Evolutionary conservation across 2,888 invertebrate species (phyloP).

Genomic region (Phaonia tiefii): DNA sequence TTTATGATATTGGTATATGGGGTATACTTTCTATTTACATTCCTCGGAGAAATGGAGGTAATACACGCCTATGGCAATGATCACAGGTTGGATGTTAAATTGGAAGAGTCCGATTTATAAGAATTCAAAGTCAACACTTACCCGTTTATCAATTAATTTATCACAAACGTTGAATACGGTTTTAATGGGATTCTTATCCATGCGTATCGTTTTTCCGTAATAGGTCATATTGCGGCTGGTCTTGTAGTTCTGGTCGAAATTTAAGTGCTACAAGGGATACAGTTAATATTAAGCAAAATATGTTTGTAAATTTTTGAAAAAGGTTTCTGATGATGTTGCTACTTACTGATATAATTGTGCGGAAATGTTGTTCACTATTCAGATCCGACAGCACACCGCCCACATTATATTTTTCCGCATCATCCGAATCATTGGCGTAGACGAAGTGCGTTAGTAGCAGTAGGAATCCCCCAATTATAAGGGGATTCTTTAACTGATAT

Average conservation of each 20-base stretch:
- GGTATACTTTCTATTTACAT: conserved; percentile 47
- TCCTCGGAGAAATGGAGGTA: conserved; percentile 61
- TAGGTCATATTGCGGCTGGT: conserved; percentile 92
- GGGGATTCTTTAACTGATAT: background rate
- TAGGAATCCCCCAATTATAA: conserved; percentile 4
- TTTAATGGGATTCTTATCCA: conserved; percentile 97
- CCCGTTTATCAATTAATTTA: conserved; percentile 91
- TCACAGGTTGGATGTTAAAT: conserved; percentile 62
- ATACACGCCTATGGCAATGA: conserved; percentile 68
- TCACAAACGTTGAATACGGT: conserved; percentile 97
- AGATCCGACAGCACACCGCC: conserved; percentile 95
- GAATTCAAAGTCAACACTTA: conserved; percentile 79
- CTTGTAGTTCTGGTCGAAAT: conserved; percentile 88
- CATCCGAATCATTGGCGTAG: conserved; percentile 76
- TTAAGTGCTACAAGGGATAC: conserved; percentile 85
- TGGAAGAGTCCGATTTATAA: conserved; percentile 39
- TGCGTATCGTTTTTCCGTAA: conserved; percentile 92
- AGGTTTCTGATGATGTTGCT: background rate
- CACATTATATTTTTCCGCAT: conserved; percentile 90
- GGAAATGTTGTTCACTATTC: conserved; percentile 90
- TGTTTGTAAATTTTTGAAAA: background rate
- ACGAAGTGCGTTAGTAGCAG: conserved; percentile 25
- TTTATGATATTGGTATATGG: conserved; percentile 60
- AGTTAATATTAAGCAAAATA: background rate
- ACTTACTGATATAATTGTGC: conserved; percentile 90